A percentile compares a stretch with the other conserved stretches of the same genome.
Evolutionary conservation across 2,888 invertebrate genomes (phyloP).

Genomic region (Rambutsinella grinnellia): DNA sequence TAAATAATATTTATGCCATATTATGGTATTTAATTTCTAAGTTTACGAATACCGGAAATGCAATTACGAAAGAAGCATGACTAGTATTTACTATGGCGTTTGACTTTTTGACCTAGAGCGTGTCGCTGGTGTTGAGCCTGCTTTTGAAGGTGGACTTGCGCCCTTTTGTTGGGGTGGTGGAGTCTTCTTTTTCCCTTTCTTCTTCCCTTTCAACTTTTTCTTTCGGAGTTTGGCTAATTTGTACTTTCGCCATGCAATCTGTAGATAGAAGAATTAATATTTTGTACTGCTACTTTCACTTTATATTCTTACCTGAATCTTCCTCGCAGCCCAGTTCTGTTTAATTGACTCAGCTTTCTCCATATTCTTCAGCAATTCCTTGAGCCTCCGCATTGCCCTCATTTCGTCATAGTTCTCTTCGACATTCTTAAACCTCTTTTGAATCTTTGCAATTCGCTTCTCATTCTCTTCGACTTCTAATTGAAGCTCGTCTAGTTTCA

Average conservation of each 20-base stretch:
- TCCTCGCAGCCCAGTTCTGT: conserved; percentile 59
- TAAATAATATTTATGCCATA: too few species aligned
- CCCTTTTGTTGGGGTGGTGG: conserved; percentile 29
- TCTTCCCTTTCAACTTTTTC: conserved; percentile 49
- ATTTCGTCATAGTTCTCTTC: conserved; percentile 62
- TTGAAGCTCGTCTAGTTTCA: conserved; percentile 45
- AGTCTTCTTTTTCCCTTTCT: conserved; percentile 50
- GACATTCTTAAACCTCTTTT: conserved; percentile 45
- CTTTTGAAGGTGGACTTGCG: neutral
- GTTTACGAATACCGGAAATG: too few species aligned
- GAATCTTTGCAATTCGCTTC: conserved; percentile 19
- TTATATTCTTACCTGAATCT: conserved; percentile 57
- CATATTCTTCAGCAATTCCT: conserved; percentile 50
- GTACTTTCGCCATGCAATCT: conserved; percentile 37
- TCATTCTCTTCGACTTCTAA: conserved; percentile 26
- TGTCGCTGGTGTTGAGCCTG: conserved; percentile 9
- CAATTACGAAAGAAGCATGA: too few species aligned
- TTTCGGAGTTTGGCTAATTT: conserved; percentile 36
- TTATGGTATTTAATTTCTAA: too few species aligned
- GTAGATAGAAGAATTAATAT: neutral
- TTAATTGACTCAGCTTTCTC: conserved; percentile 60
- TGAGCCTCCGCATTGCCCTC: conserved; percentile 52
- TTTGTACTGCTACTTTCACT: neutral
- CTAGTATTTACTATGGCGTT: conserved; percentile 38
- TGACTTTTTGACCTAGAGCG: conserved; percentile 39